Evolutionary conservation across 2,888 invertebrate species (phyloP).

Genomic region (Norana najaformis): DNA sequence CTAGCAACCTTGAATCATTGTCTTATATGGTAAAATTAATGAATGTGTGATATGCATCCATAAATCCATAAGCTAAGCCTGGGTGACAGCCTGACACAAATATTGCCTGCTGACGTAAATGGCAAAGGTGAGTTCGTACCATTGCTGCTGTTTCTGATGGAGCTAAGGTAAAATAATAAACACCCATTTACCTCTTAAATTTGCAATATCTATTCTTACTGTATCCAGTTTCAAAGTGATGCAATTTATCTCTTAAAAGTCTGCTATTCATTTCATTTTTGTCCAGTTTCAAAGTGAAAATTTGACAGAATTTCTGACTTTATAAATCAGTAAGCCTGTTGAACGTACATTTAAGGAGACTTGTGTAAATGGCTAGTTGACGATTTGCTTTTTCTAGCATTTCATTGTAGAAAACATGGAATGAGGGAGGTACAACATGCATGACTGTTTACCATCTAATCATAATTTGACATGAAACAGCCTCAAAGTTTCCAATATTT

Average conservation of each 20-base stretch:
- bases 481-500: not conserved
- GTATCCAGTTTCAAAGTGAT: not conserved
- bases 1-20: not conserved
- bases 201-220: not conserved
- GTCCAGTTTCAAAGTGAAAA: not conserved
- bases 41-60: not conserved
- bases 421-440: not conserved
- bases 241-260: not conserved
- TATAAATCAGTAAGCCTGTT: not conserved
- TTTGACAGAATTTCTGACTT: not conserved
- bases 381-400: not conserved
- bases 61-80: not conserved
- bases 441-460: slow-evolving; percentile 13
- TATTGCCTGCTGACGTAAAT: not conserved
- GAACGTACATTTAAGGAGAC: not conserved
- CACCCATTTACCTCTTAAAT: not conserved
- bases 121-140: not conserved
- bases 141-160: not conserved
- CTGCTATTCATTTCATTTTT: not conserved
- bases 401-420: not conserved
- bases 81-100: not conserved
- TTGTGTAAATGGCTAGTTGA: not conserved
- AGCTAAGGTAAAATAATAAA: not conserved
- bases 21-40: not conserved
- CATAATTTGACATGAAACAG: not conserved